phyloP scores from a whole-genome alignment of 2,113 vertebrate genomes.

The Mormyrus lacerda region DNA sequence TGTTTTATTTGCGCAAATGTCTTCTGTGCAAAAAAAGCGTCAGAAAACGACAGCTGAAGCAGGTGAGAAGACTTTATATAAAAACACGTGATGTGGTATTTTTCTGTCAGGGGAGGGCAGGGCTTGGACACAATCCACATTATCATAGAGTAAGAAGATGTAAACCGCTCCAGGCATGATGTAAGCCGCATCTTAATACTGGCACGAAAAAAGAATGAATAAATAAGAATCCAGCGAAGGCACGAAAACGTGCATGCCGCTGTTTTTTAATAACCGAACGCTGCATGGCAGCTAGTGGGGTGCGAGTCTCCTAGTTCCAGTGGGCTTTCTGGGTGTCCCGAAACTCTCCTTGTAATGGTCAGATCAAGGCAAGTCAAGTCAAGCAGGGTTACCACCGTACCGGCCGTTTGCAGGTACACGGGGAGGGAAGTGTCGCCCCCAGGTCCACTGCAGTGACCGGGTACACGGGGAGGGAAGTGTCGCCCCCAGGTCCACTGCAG shows the following conservation, averaged over 20 bases:
- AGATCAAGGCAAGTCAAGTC: background rate
- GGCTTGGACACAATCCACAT: background rate
- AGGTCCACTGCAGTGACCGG: background rate
- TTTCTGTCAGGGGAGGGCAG: background rate
- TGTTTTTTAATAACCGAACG: background rate
- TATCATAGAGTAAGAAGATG: background rate
- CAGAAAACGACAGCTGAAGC: background rate
- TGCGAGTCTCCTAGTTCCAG: background rate
- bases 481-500: background rate
- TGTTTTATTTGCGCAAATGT: background rate
- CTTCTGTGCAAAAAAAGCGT: background rate
- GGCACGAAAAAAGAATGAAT: background rate
- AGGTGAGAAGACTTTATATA: background rate
- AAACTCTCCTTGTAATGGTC: background rate
- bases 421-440: background rate
- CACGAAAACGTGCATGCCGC: background rate
- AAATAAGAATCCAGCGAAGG: background rate
- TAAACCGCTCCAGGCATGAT: background rate
- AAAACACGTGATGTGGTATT: background rate
- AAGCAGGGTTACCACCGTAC: background rate
- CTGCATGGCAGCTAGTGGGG: background rate
- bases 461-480: background rate
- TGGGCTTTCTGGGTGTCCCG: background rate
- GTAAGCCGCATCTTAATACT: background rate
- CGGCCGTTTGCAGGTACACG: background rate